Percentiles rank a stretch among this genome's conserved stretches.
phyloP scores from a whole-genome alignment of 35 echinoderm and acorn worm genomes.

The Acanthaster planci region DNA sequence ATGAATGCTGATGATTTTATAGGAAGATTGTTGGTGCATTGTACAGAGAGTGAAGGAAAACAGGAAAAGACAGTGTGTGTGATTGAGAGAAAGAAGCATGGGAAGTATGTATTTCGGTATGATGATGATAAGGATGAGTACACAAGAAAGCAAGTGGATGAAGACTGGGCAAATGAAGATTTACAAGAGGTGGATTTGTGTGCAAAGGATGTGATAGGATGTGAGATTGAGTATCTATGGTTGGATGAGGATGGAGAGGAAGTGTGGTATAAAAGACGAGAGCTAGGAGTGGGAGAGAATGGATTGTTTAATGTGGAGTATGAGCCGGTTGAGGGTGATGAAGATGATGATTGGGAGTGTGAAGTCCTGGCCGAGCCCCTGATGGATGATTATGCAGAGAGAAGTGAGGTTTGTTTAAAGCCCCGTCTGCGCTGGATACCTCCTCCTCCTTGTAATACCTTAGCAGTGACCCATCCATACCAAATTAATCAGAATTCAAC shows the following conservation, averaged over 20 bases:
- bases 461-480: no score
- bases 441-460: no score
- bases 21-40: no score
- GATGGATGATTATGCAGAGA: neutral
- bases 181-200: neutral
- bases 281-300: neutral
- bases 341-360: neutral
- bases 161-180: neutral
- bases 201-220: neutral
- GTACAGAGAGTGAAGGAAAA: no score
- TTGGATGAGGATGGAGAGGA: slow-evolving; percentile 1
- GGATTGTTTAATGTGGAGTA: slow-evolving; percentile 24
- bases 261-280: slow-evolving; percentile 17
- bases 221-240: neutral
- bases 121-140: slow-evolving; percentile 5
- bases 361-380: slow-evolving; percentile 6
- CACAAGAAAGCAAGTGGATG: neutral
- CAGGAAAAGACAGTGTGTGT: no score
- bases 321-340: slow-evolving; percentile 3
- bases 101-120: slow-evolving; percentile 2
- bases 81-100: neutral
- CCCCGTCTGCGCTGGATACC: no score
- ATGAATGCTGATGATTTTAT: no score
- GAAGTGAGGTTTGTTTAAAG: no score
- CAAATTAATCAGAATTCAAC: no score